These are phyloP conservation scores for Pygmarrhopalites habei DNA, from an alignment of 1,140 invertebrate genomes.

Conservation along the genomic window DNA sequence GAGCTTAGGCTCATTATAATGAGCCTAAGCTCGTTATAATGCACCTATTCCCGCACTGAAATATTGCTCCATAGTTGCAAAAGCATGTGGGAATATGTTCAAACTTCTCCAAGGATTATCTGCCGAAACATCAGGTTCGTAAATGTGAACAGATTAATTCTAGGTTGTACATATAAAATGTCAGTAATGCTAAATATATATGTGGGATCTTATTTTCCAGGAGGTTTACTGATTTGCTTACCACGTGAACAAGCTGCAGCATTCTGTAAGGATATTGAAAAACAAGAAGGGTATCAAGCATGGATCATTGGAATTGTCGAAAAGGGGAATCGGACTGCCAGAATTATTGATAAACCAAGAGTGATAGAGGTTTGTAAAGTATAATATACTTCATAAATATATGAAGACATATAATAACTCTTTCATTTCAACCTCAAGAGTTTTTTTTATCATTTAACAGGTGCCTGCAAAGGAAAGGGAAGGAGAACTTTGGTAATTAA, in stretches of 20 bases:
- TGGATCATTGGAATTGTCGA: conserved; percentile 99
- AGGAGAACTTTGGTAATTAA: conserved; percentile 64
- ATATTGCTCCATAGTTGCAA: too few species aligned
- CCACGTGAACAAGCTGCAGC: conserved; percentile 90
- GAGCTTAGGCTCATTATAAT: too few species aligned
- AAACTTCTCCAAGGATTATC: conserved; percentile 88
- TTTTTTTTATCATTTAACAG: too few species aligned
- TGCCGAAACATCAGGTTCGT: conserved; percentile 70
- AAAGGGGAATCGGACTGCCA: conserved; percentile 88
- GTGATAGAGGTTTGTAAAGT: conserved; percentile 99
- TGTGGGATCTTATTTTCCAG: too few species aligned
- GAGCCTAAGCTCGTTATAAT: too few species aligned
- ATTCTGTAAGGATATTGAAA: conserved; percentile 95
- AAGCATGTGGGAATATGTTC: conserved; percentile 92
- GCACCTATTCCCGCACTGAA: too few species aligned
- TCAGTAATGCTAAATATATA: too few species aligned
- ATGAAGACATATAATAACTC: too few species aligned
- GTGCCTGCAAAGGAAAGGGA: conserved; percentile 92
- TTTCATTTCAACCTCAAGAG: too few species aligned
- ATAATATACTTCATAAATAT: too few species aligned
- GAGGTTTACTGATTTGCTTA: conserved; percentile 86
- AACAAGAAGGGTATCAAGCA: conserved; percentile 93
- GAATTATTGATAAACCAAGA: conserved; percentile 95
- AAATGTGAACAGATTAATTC: too few species aligned
- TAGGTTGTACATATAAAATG: too few species aligned